Percentiles rank a stretch among this genome's conserved stretches.
Conservation (phyloP, 2,113 vertebrate genomes). For the Mellivora capensis region DNA sequence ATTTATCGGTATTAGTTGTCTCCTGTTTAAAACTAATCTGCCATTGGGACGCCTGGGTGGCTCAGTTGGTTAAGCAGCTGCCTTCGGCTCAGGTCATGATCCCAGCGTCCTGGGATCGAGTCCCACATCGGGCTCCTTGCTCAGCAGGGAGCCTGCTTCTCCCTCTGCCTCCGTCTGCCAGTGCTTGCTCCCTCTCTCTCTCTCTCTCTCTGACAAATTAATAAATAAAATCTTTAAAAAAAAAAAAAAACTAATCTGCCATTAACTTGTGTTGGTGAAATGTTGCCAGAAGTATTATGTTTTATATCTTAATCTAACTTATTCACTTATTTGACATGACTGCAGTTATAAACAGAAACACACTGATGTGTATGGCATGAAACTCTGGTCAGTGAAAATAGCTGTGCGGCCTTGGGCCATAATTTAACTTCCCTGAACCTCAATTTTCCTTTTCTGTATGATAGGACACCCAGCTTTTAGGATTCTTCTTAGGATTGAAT, state of each 20-base stretch:
- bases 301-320: slow-evolving; percentile 35
- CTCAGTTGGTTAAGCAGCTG: no score
- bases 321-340: not conserved
- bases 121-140: no score
- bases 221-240: no score
- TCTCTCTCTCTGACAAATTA: no score
- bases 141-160: no score
- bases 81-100: no score
- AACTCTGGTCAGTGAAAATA: not conserved
- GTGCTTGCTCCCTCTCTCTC: no score
- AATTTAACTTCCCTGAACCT: not conserved
- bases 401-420: not conserved
- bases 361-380: not conserved
- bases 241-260: slow-evolving; percentile 44
- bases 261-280: slow-evolving; percentile 33
- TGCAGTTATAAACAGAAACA: not conserved
- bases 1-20: slow-evolving; percentile 34
- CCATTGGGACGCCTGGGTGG: no score
- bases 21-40: slow-evolving; percentile 41
- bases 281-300: not conserved
- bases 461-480: not conserved
- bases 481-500: not conserved
- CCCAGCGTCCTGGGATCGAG: no score
- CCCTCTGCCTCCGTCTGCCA: no score
- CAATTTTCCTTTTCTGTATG: not conserved